Conservation (phyloP, 2,888 invertebrate genomes). For the Agrypnus murinus region DNA sequence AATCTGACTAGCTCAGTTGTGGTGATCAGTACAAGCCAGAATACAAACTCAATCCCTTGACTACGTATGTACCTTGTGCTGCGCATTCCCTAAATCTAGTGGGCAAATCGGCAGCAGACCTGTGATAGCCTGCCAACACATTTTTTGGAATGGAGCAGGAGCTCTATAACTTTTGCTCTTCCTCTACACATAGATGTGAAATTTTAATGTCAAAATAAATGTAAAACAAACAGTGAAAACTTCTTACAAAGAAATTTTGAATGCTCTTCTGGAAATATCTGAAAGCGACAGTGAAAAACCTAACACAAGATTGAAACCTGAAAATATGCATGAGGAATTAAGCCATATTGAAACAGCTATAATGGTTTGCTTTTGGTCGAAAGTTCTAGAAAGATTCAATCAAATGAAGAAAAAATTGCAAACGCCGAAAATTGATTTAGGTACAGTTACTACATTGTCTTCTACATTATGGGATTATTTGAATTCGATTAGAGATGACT, state of each 20-base stretch:
- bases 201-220: constrained; percentile 10
- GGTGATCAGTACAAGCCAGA: constrained; percentile 9
- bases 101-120: not conserved
- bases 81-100: constrained; percentile 8
- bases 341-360: constrained; percentile 6
- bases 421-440: constrained; percentile 1
- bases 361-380: constrained; percentile 6
- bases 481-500: not conserved
- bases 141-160: not conserved
- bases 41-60: not conserved
- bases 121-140: not conserved
- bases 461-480: not conserved
- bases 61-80: not conserved
- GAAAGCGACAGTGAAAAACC: no score
- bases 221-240: constrained; percentile 7
- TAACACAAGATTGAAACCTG: not conserved
- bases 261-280: constrained; percentile 4
- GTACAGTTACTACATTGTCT: no score
- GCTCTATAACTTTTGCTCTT: constrained; percentile 12
- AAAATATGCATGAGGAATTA: constrained; percentile 6
- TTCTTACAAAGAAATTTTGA: not conserved
- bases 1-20: no score
- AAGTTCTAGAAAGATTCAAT: constrained; percentile 27
- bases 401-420: constrained; percentile 9
- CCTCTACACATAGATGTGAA: constrained; percentile 24